Evolutionary conservation across 2,888 invertebrate species (phyloP), one percentile per base, ranked within the genome.

Genomic region (Aquatica leii): DNA sequence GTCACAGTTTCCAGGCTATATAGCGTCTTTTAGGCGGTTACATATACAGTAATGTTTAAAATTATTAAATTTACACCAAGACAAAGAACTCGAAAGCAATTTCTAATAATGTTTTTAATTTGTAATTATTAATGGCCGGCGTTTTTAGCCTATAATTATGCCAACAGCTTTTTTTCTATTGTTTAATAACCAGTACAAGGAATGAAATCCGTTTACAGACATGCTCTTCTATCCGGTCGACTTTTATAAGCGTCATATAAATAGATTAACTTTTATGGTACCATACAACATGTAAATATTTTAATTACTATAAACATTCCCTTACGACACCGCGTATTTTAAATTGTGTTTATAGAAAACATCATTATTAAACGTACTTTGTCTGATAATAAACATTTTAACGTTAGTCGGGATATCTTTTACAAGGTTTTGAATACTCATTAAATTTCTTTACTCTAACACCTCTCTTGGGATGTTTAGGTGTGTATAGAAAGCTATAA

Each of bases 1-100:
- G 64, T 65, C 64, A 63, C 64, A 60, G 58, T 55, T 57, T 59
- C 57, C 57, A 49, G 57, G 59, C 63, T 56, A 58, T 62, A 53
- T 59, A 41, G 48, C 59, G 46, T 17, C 24, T 43, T 41, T 59
- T 55, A 54, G 43, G 17, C 49, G 24, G 40, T 40, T n/a, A 18
- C 37, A 31, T 52, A 40, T 46, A 43, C 54, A 54, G 18, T 40
- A 41, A 60, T 34, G 53, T 58, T 48, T 34, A 37, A 46, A 57
- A 53, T 58, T 52, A 52, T 24, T 15, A 51, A 61, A 56, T 43
- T 50, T 50, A 49, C 24, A 49, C 51, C 37, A 62, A 57, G 37
- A 48, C 48, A 49, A 52, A 20, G 14, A 53, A 37, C 17, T 43
- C 21, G 12, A 58, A 58, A 46, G 40, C 53, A 52, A 43, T 54